phyloP scores from a whole-genome alignment of 2,888 invertebrate genomes.

The Schizotus pectinicornis region DNA sequence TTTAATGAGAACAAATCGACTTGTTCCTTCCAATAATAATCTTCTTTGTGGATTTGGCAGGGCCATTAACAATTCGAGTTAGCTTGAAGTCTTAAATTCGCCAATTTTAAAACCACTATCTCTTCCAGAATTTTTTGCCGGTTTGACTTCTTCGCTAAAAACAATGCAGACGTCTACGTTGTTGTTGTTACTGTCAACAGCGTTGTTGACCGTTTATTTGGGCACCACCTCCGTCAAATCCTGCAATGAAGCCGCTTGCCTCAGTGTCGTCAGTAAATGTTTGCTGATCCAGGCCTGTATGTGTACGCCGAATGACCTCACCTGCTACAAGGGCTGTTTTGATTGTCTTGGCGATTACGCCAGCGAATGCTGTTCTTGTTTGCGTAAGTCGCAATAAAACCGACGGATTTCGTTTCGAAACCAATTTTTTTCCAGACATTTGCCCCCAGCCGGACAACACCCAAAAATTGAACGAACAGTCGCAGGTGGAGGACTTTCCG shows the following conservation, averaged over 20 bases:
- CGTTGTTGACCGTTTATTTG: no score
- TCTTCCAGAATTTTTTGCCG: no score
- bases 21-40: no score
- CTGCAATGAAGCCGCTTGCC: slow-evolving; percentile 26
- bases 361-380: slow-evolving; percentile 25
- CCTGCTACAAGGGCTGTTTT: slow-evolving; percentile 23
- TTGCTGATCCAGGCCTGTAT: slow-evolving; percentile 20
- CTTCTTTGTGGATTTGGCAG: no score
- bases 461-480: slow-evolving; percentile 72
- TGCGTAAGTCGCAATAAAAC: background rate
- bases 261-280: slow-evolving; percentile 29
- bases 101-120: no score
- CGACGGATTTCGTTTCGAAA: background rate
- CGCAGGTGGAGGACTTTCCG: slow-evolving; percentile 83
- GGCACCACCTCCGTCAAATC: no score
- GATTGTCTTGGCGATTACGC: slow-evolving; percentile 18
- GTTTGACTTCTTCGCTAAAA: no score
- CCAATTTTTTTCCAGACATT: slow-evolving; percentile 64
- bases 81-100: no score
- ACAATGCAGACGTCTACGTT: no score
- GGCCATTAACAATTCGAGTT: no score
- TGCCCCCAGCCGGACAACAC: slow-evolving; percentile 87
- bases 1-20: no score
- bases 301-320: slow-evolving; percentile 18
- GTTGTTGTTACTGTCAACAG: no score